A percentile compares a stretch with the other conserved stretches of the same genome.
Conservation (phyloP, 2,797 vertebrate species). For the Anomalospiza imberbis region DNA sequence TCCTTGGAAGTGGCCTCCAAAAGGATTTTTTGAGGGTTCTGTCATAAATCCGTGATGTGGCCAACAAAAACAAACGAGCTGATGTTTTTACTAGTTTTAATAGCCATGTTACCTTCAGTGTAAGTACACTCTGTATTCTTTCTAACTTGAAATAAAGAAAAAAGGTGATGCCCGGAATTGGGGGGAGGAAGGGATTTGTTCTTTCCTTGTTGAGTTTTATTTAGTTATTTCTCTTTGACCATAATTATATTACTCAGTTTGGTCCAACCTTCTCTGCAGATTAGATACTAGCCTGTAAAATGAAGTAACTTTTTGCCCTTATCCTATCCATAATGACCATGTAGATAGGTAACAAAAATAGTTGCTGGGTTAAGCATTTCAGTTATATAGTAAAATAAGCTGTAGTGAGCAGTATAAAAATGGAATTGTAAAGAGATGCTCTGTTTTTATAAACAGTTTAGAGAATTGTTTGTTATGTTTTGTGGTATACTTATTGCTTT, state of each 20-base stretch:
- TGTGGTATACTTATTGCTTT: background rate
- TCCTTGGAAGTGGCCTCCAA: background rate
- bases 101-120: background rate
- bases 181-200: background rate
- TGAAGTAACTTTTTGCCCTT: background rate
- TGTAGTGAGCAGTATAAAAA: background rate
- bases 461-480: background rate
- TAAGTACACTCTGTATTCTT: background rate
- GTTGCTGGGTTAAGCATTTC: background rate
- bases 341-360: background rate
- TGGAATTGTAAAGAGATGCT: background rate
- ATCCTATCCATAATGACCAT: background rate
- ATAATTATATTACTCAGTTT: background rate
- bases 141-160: background rate
- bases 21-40: background rate
- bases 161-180: accelerated
- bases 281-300: background rate
- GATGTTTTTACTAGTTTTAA: background rate
- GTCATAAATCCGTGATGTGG: background rate
- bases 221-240: background rate
- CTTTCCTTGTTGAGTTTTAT: background rate
- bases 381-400: background rate
- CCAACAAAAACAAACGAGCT: background rate
- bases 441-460: background rate
- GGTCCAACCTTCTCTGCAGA: background rate